phyloP scores from a whole-genome alignment of 2,113 vertebrate genomes.

The Nothobranchius furzeri region DNA sequence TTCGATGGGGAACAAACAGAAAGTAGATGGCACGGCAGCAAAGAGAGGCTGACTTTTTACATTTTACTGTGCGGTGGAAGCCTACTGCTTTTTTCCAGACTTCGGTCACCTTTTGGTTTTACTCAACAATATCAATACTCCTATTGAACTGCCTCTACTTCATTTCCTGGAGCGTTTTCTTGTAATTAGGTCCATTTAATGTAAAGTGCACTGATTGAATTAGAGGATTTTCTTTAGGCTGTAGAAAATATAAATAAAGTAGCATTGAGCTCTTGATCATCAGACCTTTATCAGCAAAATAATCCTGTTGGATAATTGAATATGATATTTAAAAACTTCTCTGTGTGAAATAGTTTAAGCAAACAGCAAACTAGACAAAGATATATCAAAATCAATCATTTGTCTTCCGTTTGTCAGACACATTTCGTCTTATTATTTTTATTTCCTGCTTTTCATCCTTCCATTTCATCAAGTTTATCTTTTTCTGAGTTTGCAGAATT shows the following conservation, averaged over 20 bases:
- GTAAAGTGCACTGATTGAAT: slow-evolving; percentile 70
- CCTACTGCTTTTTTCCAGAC: slow-evolving; percentile 70
- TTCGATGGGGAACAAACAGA: slow-evolving; percentile 62
- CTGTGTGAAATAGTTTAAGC: background rate
- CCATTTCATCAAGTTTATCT: too few relatives aligned
- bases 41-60: background rate
- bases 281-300: background rate
- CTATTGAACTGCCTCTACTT: slow-evolving; percentile 45
- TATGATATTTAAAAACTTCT: background rate
- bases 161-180: slow-evolving; percentile 72
- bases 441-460: background rate
- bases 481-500: background rate
- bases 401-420: background rate
- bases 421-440: background rate
- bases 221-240: background rate
- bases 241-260: background rate
- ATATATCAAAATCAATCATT: background rate
- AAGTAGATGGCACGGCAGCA: slow-evolving; percentile 34
- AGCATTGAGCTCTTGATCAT: background rate
- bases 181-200: slow-evolving; percentile 78
- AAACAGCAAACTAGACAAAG: background rate
- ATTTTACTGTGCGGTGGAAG: slow-evolving; percentile 37
- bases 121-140: slow-evolving; percentile 69
- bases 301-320: background rate
- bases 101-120: slow-evolving; percentile 71